A percentile compares a stretch with the other conserved stretches of the same genome.
Evolutionary conservation across 2,888 invertebrate species (phyloP).

Genomic region (Sminthurides aquaticus): DNA sequence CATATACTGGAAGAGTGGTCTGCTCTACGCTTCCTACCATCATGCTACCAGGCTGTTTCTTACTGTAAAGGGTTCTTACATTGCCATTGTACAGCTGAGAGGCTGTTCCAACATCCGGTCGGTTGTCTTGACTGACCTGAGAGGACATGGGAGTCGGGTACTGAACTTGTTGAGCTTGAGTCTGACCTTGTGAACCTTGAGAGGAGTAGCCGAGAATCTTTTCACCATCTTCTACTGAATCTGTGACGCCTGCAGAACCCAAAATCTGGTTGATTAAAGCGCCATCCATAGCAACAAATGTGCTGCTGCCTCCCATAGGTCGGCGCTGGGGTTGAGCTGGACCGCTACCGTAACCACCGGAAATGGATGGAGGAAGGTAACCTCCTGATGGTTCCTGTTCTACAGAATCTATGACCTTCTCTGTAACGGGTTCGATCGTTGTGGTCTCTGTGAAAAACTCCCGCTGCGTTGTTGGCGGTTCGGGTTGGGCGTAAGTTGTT

Average conservation of each 20-base stretch:
- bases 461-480: not conserved
- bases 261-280: conserved; percentile 16
- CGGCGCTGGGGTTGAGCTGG: not conserved
- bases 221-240: conserved; percentile 18
- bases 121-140: too few relatives aligned
- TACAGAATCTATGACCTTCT: not conserved
- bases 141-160: too few relatives aligned
- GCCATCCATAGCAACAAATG: conserved; percentile 22
- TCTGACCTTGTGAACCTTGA: not conserved
- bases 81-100: conserved; percentile 32
- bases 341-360: not conserved
- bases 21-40: too few relatives aligned
- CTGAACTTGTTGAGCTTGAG: not conserved
- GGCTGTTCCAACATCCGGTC: too few relatives aligned
- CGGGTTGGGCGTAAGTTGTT: not conserved
- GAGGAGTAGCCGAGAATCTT: conserved; percentile 10
- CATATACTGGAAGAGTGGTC: conserved; percentile 2
- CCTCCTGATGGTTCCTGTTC: conserved; percentile 6
- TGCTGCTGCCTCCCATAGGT: conserved; percentile 7
- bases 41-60: conserved; percentile 14
- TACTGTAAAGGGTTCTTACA: conserved; percentile 25
- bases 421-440: conserved; percentile 2
- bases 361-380: conserved; percentile 14
- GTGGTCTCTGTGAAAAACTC: not conserved
- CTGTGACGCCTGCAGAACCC: conserved; percentile 13